phyloP scores from a whole-genome alignment of 2,113 vertebrate species.

The Halcyon senegalensis region DNA sequence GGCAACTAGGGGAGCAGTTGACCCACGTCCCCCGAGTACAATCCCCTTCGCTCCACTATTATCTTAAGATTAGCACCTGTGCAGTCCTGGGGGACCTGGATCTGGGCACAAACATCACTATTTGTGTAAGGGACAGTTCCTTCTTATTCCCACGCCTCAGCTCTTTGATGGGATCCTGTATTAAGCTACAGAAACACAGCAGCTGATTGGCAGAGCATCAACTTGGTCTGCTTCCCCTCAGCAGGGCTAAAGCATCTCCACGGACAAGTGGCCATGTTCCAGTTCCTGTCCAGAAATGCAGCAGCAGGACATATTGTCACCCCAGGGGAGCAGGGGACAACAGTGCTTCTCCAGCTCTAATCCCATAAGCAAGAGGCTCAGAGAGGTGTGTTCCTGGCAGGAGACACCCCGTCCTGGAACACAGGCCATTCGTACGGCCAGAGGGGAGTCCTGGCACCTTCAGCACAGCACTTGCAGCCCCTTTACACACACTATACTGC shows the following conservation, averaged over 20 bases:
- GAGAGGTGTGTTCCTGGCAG: not conserved
- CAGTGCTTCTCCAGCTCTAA: not conserved
- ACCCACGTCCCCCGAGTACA: not conserved
- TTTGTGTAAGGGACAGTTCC: not conserved
- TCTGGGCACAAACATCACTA: not conserved
- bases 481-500: no score
- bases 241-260: not conserved
- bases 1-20: not conserved
- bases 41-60: accelerated
- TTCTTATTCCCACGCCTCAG: not conserved
- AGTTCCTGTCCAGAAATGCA: not conserved
- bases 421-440: accelerated
- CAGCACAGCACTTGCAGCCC: not conserved
- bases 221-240: not conserved
- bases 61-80: not conserved
- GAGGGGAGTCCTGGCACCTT: not conserved
- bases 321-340: not conserved
- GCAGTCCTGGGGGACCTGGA: no score
- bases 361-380: not conserved
- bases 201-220: accelerated
- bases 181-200: not conserved
- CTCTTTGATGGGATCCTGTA: not conserved
- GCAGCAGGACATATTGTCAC: not conserved
- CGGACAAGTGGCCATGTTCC: not conserved
- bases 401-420: not conserved